Base-by-base conservation (phyloP, 2,113 vertebrate species). In the Protomyctophum bolini region DNA sequence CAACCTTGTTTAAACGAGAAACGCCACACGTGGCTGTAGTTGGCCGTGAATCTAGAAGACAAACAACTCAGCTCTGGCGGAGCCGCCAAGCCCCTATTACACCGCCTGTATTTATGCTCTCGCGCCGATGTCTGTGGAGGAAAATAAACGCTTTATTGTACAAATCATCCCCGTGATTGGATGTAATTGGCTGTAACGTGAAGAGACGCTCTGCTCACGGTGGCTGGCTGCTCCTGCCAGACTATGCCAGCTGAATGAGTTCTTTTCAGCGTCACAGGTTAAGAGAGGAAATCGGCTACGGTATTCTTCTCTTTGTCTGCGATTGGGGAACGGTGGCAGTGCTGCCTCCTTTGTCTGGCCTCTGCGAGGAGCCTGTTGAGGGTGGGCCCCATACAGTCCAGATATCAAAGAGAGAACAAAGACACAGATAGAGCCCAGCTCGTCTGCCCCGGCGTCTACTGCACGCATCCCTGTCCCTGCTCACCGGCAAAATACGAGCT, bases 61-160 rank as follows among this genome's bases (percentile, higher is more conserved):
- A 63, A 64, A 49, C 45, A 49, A 10, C 29, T 70, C n/a, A 46
- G 51, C 45, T 49, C 52, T 6, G 68, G 65, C 29, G 46, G 55
- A 63, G 29, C 59, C 48, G n/a, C 51, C 33, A 50, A 51, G 41
- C 9, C 14, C 21, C 8, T 51, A 68, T 60, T 63, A 67, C 11
- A 11, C 12, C 3, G 29, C 63, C 66, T 57, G 59, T 63, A 75
- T 68, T 68, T 68, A 68, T 63, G 21, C 66, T 8, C 33, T 45
- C 14, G 68, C 50, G 49, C 33, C n/a, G 29, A 68, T 63, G 59
- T 50, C 51, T 52, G 5, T 7, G 33, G 21, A 45, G 61, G 15
- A 63, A 75, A 64, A 72, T n/a, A 67, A 72, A 75, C 49, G 51
- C 33, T 12, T 7, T 11, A 48, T 61, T 52, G 47, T 72, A 58